Base-by-base conservation (phyloP, 1,140 invertebrate species). In the Lepidostoma basale region DNA sequence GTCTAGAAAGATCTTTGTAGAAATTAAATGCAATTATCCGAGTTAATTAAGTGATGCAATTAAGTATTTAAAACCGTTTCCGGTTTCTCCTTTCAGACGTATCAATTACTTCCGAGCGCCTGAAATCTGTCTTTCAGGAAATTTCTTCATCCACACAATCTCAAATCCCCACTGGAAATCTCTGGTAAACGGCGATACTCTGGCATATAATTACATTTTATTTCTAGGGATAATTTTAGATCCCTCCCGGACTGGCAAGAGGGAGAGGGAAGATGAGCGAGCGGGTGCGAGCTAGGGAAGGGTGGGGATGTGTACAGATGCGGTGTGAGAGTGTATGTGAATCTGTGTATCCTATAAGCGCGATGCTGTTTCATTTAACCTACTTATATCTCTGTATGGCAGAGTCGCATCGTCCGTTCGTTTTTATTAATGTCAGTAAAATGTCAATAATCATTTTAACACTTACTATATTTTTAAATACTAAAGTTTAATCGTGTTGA, bases 141-240 rank as follows among this genome's bases (percentile, higher is more conserved):
- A 33, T 56, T 56, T 36, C 52, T n/a, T n/a, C n/a, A n/a, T n/a
- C 30, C 12, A 22, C 14, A 56, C 36, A 18, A 33, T 56, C 52
- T 56, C n/a, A 10, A 14, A 8, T 49, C 6, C 20, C 12, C 16
- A n/a, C n/a, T n/a, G n/a, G 16, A 47, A 22, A 56, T 56, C 28
- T 18, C 14, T 16, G 5, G 3, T 23, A 49, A 23, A 23, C 45
- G n/a, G 45, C 26, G 14, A 33, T 30, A 56, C 20, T 33, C 30
- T 5, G 16, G 52, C 52, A 30, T 56, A 56, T 56, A 56, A 56
- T 56, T 56, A 56, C 14, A 14, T 56, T 60, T 40, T 60, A 60
- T 60, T 60, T 60, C 0, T 25, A 9, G 2, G 56, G 22, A 26
- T 60, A 60, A 60, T 60, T 60, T 22, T 60, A 60, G 64, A 40